Percentiles rank a stretch among this genome's conserved stretches.
Conservation (phyloP, 2,888 invertebrate species). For the Morpho deidamia region DNA sequence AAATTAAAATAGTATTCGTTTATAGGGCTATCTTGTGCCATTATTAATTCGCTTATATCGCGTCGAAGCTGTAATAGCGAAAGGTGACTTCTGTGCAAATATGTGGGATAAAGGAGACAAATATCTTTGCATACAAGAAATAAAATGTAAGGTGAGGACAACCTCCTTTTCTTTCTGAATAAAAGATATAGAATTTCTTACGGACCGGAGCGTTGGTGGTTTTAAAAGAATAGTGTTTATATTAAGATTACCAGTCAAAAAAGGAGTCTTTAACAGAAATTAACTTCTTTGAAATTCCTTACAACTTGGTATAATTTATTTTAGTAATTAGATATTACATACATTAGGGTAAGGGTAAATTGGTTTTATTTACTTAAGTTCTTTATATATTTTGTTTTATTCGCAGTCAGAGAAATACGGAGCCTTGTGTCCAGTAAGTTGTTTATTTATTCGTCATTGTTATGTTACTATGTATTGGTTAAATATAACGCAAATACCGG, state of each 20-base stretch:
- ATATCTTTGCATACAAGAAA: slow-evolving; percentile 52
- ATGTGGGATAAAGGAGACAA: slow-evolving; percentile 49
- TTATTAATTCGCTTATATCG: slow-evolving; percentile 44
- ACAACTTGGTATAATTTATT: too few relatives aligned
- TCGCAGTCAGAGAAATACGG: slow-evolving; percentile 55
- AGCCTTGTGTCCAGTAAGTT: slow-evolving; percentile 62
- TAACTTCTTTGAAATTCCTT: too few relatives aligned
- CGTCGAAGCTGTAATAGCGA: slow-evolving; percentile 42
- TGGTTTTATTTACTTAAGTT: neutral
- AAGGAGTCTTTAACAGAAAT: too few relatives aligned
- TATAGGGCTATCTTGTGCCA: slow-evolving; percentile 60
- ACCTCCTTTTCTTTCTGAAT: neutral
- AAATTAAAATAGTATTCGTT: slow-evolving; percentile 8
- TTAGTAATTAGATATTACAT: too few relatives aligned
- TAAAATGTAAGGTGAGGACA: slow-evolving; percentile 53
- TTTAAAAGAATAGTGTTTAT: too few relatives aligned
- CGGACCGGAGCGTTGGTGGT: too few relatives aligned
- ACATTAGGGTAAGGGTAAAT: neutral
- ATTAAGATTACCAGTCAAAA: too few relatives aligned
- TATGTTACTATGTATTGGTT: neutral
- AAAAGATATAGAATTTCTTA: neutral
- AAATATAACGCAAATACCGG: neutral
- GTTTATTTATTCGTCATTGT: neutral
- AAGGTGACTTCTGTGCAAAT: slow-evolving; percentile 36
- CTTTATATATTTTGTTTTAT: neutral